Base-by-base conservation (phyloP, 2,113 vertebrate species). In the Ptyas mucosa region DNA sequence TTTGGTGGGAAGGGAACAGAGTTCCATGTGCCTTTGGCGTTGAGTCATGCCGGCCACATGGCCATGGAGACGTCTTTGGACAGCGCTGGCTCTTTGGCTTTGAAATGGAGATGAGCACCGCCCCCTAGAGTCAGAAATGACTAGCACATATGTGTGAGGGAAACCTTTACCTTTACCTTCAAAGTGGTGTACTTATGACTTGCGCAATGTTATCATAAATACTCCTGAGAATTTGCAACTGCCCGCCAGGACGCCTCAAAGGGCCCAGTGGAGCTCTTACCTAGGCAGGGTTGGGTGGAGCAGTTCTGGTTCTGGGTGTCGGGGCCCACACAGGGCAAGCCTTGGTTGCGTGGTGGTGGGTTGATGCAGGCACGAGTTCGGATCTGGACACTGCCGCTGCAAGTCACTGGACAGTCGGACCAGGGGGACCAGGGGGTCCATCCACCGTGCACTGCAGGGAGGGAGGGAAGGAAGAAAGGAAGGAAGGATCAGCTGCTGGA, bases 371-470 rank as follows among this genome's bases (percentile, higher is more conserved):
- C 98, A 0, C 98, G 97, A 34, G 95, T 98, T 43, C 97, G 97
- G 57, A 98, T 96, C 54, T 97, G 98, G 11, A 85, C 55, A 23
- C 98, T 98, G 1, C 24, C 92, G 15, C 98, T 98, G 52, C 98
- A 99, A 5, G 98, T 98, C 88, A 97, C 98, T 0, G 98, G 97
- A 94, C 99, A 99, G 96, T 97, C 97, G 0, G 98, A 98, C 98
- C 98, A 99, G n/a, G 98, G 96, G 0, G 98, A 98, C 98, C 99
- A 99, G 0, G 97, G 98, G 0, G 98, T 98, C 98, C 99, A 99
- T 18, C 96, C 96, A 3, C 98, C 98, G 0, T 98, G 96, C 96
- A 98, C 98, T 99, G 95, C 12, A 9, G 43, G 34, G 21, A 54
- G 10, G 8, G 81, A 86, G 53, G 24, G 61, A n/a, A 34, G 34